phyloP scores from a whole-genome alignment of 2,113 vertebrate species.

The Sigmodon hispidus region DNA sequence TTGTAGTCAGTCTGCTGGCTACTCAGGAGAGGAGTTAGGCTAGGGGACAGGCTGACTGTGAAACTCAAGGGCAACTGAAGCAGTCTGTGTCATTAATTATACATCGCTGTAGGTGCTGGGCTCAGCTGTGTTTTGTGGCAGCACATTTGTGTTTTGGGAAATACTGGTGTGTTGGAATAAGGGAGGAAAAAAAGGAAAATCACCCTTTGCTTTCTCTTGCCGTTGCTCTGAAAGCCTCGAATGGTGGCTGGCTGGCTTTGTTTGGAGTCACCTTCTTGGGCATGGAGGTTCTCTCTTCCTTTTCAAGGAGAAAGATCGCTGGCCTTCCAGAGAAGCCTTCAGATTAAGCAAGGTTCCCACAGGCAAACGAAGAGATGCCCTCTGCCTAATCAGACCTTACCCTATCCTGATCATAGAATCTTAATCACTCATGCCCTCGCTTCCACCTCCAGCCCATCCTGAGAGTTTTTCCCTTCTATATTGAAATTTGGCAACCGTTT shows the following conservation, averaged over 20 bases:
- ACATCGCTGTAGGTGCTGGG: constrained; percentile 54
- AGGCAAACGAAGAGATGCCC: neutral
- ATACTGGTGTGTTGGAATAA: constrained; percentile 61
- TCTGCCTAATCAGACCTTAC: neutral
- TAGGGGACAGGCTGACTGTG: neutral
- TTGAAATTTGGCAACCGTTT: neutral
- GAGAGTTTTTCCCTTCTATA: neutral
- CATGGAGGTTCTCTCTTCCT: neutral
- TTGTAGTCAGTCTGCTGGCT: constrained; percentile 48
- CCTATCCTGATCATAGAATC: accelerated
- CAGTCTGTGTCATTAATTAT: constrained; percentile 71
- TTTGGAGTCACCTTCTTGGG: neutral
- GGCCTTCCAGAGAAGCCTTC: neutral
- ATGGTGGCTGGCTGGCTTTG: neutral
- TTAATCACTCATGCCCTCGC: neutral
- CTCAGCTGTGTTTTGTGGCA: constrained; percentile 76
- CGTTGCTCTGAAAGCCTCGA: neutral
- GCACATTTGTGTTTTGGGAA: constrained; percentile 73
- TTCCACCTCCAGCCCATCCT: neutral
- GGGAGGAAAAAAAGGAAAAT: constrained; percentile 36
- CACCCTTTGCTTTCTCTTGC: neutral
- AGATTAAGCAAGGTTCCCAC: neutral
- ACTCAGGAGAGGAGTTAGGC: neutral
- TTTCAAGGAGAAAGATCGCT: neutral
- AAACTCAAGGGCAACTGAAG: neutral